These are phyloP conservation scores for Mormyrus proboscirostris DNA, from an alignment of 2,797 vertebrate genomes.

Conservation along the genomic window DNA sequence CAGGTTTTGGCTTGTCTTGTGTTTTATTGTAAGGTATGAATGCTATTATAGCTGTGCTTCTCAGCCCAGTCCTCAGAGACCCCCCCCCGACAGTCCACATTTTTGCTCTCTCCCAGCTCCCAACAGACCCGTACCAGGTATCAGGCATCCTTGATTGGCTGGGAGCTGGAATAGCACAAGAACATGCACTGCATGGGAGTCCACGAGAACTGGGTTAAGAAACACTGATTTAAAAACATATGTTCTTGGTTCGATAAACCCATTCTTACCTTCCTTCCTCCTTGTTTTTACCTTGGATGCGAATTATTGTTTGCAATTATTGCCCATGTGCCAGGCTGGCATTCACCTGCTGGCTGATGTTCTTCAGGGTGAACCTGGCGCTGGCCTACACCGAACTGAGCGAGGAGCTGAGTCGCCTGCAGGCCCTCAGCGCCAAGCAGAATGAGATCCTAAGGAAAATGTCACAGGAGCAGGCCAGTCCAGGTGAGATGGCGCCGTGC, in stretches of 20 bases:
- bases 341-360: not conserved
- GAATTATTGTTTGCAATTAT: not conserved
- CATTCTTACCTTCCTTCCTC: not conserved
- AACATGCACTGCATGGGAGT: not conserved
- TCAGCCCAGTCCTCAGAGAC: not conserved
- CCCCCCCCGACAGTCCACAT: not conserved
- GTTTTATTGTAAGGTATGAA: not conserved
- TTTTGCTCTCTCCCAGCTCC: not conserved
- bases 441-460: conserved; percentile 84
- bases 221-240: not conserved
- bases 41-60: not conserved
- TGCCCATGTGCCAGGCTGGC: not conserved
- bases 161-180: not conserved
- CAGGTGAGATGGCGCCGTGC: conserved; percentile 46
- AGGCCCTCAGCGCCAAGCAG: conserved; percentile 82
- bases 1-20: not conserved
- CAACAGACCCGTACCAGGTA: not conserved
- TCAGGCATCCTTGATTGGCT: not conserved
- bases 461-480: conserved; percentile 77
- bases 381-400: conserved; percentile 96
- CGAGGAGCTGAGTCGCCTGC: conserved; percentile 83
- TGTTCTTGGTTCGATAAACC: not conserved
- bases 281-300: not conserved
- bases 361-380: conserved; percentile 83
- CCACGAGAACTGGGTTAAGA: not conserved